Evolutionary conservation across 2,113 vertebrate species (phyloP).

Genomic region (Pao palembangensis): DNA sequence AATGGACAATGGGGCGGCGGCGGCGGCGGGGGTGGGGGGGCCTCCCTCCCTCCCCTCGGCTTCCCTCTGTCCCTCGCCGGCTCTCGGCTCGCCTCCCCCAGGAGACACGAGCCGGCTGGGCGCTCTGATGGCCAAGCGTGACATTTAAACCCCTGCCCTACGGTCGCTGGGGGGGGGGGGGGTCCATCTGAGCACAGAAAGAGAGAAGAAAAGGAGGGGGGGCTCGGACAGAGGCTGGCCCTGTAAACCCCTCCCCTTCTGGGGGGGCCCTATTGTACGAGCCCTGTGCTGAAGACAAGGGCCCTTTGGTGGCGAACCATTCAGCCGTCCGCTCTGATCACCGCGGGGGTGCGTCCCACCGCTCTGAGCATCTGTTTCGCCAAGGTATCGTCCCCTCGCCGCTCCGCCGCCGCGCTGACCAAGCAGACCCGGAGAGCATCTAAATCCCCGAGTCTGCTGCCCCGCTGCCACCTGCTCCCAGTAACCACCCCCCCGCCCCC

Average conservation of each 20-base stretch:
- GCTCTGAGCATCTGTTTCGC: slow-evolving; percentile 71
- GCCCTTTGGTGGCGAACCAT: slow-evolving; percentile 71
- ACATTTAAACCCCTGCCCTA: slow-evolving; percentile 77
- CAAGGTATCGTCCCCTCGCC: slow-evolving; percentile 52
- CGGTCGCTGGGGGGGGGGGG: slow-evolving; percentile 55
- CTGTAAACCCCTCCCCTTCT: no score
- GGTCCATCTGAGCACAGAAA: slow-evolving; percentile 63
- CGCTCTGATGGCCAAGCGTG: slow-evolving; percentile 73
- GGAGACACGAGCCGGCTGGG: slow-evolving; percentile 73
- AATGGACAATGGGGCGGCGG: slow-evolving; percentile 65
- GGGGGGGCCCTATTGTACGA: slow-evolving; percentile 66
- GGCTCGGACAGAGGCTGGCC: no score
- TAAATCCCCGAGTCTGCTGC: slow-evolving; percentile 66
- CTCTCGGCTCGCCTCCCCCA: slow-evolving; percentile 55
- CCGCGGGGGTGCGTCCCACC: slow-evolving; percentile 71
- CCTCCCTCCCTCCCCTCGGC: slow-evolving; percentile 62
- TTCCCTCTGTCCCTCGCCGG: slow-evolving; percentile 46
- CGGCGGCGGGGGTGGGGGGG: slow-evolving; percentile 36
- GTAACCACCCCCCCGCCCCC: slow-evolving; percentile 42
- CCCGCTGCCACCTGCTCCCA: slow-evolving; percentile 69
- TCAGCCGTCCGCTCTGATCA: slow-evolving; percentile 75
- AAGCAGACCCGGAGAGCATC: slow-evolving; percentile 44
- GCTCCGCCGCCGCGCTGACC: slow-evolving; percentile 49
- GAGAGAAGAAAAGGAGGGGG: background rate
- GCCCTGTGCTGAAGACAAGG: slow-evolving; percentile 65